These are phyloP conservation scores for Spea hammondii DNA, from an alignment of 2,797 vertebrate genomes.

Conservation along the genomic window DNA sequence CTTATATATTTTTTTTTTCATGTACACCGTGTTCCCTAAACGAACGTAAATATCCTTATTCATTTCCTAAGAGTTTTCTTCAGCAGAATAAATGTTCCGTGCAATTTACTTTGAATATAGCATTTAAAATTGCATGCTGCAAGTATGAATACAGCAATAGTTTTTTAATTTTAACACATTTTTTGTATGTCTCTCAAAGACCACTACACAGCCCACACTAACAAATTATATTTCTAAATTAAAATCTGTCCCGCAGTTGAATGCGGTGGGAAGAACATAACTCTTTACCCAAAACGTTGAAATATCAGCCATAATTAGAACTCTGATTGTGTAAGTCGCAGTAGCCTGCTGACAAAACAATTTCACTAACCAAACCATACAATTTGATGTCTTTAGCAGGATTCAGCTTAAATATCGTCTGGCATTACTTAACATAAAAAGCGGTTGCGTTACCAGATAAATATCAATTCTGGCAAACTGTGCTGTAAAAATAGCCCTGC, in stretches of 20 bases:
- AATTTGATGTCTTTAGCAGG: constrained; percentile 49
- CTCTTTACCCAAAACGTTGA: constrained; percentile 15
- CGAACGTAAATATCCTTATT: not conserved
- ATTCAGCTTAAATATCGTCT: constrained; percentile 32
- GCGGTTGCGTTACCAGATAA: constrained; percentile 31
- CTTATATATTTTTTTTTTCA: no score
- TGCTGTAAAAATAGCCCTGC: constrained; percentile 43
- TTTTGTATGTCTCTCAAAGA: constrained; percentile 25
- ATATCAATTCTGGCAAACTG: constrained; percentile 32
- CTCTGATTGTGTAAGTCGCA: constrained; percentile 36
- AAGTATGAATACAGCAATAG: constrained; percentile 12
- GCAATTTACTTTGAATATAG: constrained; percentile 9
- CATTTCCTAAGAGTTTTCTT: not conserved
- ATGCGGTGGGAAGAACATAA: constrained; percentile 34
- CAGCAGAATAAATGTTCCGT: constrained; percentile 14
- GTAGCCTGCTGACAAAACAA: constrained; percentile 50
- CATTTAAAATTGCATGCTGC: constrained; percentile 10
- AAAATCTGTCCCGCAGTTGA: constrained; percentile 30
- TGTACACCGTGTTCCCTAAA: no score
- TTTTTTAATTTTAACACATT: constrained; percentile 21
- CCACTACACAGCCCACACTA: constrained; percentile 30
- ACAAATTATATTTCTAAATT: constrained; percentile 35
- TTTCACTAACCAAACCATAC: constrained; percentile 49
- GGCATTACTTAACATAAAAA: constrained; percentile 37
- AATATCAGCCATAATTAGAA: constrained; percentile 45